Conservation (phyloP, 2,888 invertebrate species). For the Cyrtodaria siliqua region DNA sequence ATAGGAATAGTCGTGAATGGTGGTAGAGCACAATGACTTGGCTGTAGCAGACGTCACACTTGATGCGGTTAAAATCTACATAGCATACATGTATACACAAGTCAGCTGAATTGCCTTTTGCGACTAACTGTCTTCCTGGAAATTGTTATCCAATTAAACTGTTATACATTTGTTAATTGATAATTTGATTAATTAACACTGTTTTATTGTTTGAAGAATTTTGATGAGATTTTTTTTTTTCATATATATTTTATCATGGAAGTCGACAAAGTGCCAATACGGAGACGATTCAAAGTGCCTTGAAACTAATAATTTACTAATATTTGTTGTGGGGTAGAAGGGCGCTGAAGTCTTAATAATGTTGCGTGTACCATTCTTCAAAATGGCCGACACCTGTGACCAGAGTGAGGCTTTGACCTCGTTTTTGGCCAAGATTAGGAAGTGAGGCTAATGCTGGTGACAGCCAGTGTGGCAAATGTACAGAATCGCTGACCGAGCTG, state of each 20-base stretch:
- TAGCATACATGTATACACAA: conserved; percentile 48
- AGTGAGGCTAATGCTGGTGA: no score
- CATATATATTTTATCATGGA: conserved; percentile 24
- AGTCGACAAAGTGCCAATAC: conserved; percentile 56
- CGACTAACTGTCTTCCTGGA: conserved; percentile 26
- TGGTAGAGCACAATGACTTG: conserved; percentile 14
- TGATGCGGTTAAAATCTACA: conserved; percentile 25
- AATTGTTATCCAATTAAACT: neutral
- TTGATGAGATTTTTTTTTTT: conserved; percentile 12
- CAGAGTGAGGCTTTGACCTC: conserved; percentile 2
- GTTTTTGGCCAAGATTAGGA: no score
- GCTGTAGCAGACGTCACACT: conserved; percentile 1
- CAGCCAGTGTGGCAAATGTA: no score
- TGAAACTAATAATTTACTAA: conserved; percentile 46
- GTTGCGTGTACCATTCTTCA: conserved; percentile 8
- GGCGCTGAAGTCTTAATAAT: conserved; percentile 14
- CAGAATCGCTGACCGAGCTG: no score
- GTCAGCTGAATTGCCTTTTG: conserved; percentile 51
- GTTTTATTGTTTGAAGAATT: conserved; percentile 4
- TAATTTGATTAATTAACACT: neutral
- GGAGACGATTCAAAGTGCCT: conserved; percentile 54
- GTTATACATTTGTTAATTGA: conserved; percentile 4
- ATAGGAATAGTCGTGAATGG: no score
- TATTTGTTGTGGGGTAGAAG: conserved; percentile 22
- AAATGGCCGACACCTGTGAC: conserved; percentile 3